Evolutionary conservation across 2,888 invertebrate genomes (phyloP), one percentile per base, ranked within the genome.

Genomic region (Bugulina stolonifera): DNA sequence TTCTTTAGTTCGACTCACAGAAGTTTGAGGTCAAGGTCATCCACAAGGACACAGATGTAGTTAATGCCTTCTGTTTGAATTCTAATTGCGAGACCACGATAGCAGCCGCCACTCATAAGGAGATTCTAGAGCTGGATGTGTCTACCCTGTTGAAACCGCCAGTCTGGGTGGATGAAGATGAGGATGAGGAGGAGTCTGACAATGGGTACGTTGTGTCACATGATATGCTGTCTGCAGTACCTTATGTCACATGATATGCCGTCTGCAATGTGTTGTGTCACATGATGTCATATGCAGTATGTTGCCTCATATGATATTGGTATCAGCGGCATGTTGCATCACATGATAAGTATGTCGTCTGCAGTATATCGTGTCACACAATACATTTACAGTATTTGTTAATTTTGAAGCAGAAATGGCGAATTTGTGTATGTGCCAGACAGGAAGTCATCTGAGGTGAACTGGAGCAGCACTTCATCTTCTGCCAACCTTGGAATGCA

Each of bases 31-130:
- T 83, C 78, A 89, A 96, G 77, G 94, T 99, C 78, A 94, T 99
- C 77, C 98, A 99, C 85, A 97, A 98, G 86, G 99, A 99, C 82
- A 96, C 96, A 86, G 99, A 99, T 85, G 93, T 95, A 73, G 96
- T 99, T 78, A 91, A 94, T 72, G 93, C 98, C 43, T 99, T 99
- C 87, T 96, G 97, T 82, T 88, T 97, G 73, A 97, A 96, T 85
- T 29, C 43, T 5, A 14, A 10, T 32, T n/a, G 10, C 2, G 54
- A 75, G 54, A 14, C 43, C 2, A 43, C n/a, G 35, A 89, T 99
- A 77, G 93, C 95, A 0, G 89, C 99, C 77, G 93, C 97, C 3
- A 99, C 97, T 69, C 93, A 94, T 0, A 90, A 95, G 73, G 99
- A 99, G 85, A 90, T 99, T 18, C 95, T 98, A 82, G 99, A 99